Base-by-base conservation (phyloP, 2,113 vertebrate species). In the Stictonetta naevosa region DNA sequence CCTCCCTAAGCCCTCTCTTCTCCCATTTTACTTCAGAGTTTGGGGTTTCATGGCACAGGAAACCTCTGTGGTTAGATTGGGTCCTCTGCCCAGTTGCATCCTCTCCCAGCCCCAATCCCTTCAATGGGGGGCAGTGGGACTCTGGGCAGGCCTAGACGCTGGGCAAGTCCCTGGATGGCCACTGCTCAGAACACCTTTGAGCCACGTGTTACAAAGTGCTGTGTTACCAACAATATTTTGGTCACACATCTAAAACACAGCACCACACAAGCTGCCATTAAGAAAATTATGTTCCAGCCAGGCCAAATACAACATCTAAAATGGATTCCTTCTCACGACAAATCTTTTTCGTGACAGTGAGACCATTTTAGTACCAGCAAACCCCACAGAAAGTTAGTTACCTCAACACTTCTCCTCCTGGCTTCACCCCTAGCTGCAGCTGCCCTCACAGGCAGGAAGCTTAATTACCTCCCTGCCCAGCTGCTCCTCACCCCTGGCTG, bases 321-420 rank as follows among this genome's bases (percentile, higher is more conserved):
- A 72, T 11, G 28, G 22, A 66, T 42, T 33, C 40, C 29, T 44
- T 42, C 44, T 14, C 38, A 44, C 8, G 3, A 19, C 23, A 34
- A 33, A 18, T 14, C 3, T 22, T 20, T 36, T 44, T 46, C 10
- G 5, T n/a, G 44, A 44, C 42, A 46, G 26, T 29, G 23, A 19
- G 56, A 34, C 25, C 42, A 42, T 26, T 21, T 59, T 36, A 48
- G 34, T 29, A 34, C 10, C 33, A 46, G 25, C 31, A 36, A 46
- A 58, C 16, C 56, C 42, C 33, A 60, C 38, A 38, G 38, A 42
- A 42, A 40, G 38, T 20, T 8, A 13, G 33, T 7, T 42, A 52
- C 29, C 52, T 55, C 48, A 4, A 13, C 1, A 1, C 12, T n/a
- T 11, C 38, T 8, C 4, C 29, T 18, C 10, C 66, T 4, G 2